Evolutionary conservation across 2,797 vertebrate genomes (phyloP), one percentile per base, ranked within the genome.

Genomic region (Lacerta agilis): DNA sequence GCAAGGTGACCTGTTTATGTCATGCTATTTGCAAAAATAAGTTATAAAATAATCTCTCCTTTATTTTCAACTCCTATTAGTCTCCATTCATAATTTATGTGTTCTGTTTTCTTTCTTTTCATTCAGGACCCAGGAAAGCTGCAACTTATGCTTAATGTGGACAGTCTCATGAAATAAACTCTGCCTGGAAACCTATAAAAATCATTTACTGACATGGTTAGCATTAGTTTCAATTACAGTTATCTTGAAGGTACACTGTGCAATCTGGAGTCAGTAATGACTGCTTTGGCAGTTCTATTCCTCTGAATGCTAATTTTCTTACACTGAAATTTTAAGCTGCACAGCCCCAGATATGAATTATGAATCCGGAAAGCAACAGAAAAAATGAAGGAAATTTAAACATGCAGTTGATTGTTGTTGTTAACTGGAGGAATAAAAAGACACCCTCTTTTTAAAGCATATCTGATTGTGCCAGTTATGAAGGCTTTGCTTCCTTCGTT

Each of bases 41-140:
- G 79, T 86, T 86, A 86, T 41, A 67, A 88, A 88, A 88, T 13
- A 85, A 76, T 55, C 0, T 80, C 13, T 88, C 41, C 38, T 87
- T 88, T 79, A 77, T 82, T 95, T 92, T 91, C 73, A 90, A 80
- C n/a, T 91, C 83, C 87, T 87, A 89, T 90, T 92, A 94, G 1
- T 82, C 85, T 92, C n/a, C 78, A 55, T 79, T 79, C 0, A 83
- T 72, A 82, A 86, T 80, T 87, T 64, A 5, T 79, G 45, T 93
- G 91, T 91, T 87, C 84, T 92, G 23, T 76, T 25, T 29, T 5
- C 49, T 1, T 72, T 17, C 3, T 90, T 58, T 87, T 94, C 77
- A 87, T 5, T 86, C 88, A 58, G 73, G 88, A 77, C 71, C 15
- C 15, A 71, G 72, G 8, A n/a, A 86, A 41, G 20, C 20, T 82